Evolutionary conservation across 2,888 invertebrate genomes (phyloP).

Genomic region (Nemurella pictetii): DNA sequence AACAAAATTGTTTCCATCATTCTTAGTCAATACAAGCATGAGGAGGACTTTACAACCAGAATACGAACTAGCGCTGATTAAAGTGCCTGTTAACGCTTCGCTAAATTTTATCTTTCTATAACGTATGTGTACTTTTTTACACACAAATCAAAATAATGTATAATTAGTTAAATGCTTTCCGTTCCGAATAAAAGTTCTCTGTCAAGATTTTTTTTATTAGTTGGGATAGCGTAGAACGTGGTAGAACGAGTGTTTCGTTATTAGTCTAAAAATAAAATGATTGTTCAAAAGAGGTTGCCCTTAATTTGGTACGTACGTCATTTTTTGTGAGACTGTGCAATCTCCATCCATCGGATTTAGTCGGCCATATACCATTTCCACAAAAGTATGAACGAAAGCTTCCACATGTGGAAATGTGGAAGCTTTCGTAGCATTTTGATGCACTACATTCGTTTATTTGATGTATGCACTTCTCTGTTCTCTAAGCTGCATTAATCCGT

Average conservation of each 20-base stretch:
- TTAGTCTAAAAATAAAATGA: not conserved
- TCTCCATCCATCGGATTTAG: not conserved
- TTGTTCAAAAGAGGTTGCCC: not conserved
- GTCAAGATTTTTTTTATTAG: not conserved
- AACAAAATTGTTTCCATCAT: too few relatives aligned
- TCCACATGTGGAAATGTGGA: not conserved
- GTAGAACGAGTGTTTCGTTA: not conserved
- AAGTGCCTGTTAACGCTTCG: not conserved
- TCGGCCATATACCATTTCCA: too few relatives aligned
- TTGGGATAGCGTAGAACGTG: not conserved
- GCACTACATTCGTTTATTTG: too few relatives aligned
- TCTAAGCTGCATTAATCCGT: not conserved
- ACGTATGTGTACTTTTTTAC: not conserved
- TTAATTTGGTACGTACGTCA: not conserved
- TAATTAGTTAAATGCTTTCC: not conserved
- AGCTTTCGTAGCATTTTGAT: too few relatives aligned
- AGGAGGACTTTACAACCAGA: too few relatives aligned
- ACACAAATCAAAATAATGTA: not conserved
- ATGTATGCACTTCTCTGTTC: not conserved
- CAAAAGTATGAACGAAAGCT: too few relatives aligned
- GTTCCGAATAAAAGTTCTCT: not conserved
- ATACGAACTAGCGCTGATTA: not conserved
- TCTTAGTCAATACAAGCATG: too few relatives aligned
- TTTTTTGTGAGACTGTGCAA: not conserved
- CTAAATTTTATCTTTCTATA: not conserved